These are phyloP conservation scores for Hirundichthys speculiger DNA, from an alignment of 2,113 vertebrate genomes.

Conservation along the genomic window DNA sequence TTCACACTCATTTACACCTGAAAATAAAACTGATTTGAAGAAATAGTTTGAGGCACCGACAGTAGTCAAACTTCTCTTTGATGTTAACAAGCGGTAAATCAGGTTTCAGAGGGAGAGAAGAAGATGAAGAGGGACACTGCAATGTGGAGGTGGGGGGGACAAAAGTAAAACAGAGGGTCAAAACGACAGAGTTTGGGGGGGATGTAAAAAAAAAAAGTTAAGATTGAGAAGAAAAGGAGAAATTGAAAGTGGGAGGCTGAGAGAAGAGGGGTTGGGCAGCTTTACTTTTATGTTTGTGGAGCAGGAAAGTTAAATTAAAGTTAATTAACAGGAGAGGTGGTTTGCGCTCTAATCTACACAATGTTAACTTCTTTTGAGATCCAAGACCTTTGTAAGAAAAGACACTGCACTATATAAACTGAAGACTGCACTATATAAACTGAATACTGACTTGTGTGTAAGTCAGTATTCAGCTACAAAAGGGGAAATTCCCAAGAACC, in stretches of 20 bases:
- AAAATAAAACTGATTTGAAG: slow-evolving; percentile 73
- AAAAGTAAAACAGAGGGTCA: slow-evolving; percentile 56
- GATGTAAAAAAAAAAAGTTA: slow-evolving; percentile 52
- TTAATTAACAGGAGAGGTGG: slow-evolving; percentile 56
- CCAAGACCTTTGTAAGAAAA: slow-evolving; percentile 40
- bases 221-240: slow-evolving; percentile 42
- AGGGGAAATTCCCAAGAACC: too few species aligned
- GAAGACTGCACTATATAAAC: background rate
- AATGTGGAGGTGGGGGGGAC: slow-evolving; percentile 44
- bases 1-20: slow-evolving; percentile 74
- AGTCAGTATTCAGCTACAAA: too few species aligned
- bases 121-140: slow-evolving; percentile 63
- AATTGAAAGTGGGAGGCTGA: slow-evolving; percentile 43
- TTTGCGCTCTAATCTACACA: slow-evolving; percentile 52
- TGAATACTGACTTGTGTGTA: too few species aligned
- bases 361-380: slow-evolving; percentile 59
- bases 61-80: slow-evolving; percentile 70
- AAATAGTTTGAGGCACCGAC: slow-evolving; percentile 74
- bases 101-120: slow-evolving; percentile 64
- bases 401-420: slow-evolving; percentile 6
- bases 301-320: slow-evolving; percentile 49
- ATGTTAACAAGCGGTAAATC: slow-evolving; percentile 78
- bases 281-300: slow-evolving; percentile 60
- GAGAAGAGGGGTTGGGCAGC: slow-evolving; percentile 33
- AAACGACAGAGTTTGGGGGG: slow-evolving; percentile 30